phyloP scores from a whole-genome alignment of 2,113 vertebrate genomes.

The Arenaria interpres region DNA sequence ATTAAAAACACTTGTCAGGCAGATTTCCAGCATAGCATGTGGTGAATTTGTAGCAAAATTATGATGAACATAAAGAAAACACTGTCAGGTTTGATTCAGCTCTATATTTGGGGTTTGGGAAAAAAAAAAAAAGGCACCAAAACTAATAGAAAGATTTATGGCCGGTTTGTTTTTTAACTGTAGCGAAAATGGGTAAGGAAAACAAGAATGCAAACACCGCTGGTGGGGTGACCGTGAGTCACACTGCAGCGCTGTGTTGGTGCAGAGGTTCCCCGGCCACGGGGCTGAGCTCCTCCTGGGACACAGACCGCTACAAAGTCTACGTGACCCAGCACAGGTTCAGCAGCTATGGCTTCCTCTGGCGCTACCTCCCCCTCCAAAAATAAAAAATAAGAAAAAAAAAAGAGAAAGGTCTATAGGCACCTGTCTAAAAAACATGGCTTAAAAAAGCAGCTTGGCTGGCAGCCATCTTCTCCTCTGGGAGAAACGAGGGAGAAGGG shows the following conservation, averaged over 20 bases:
- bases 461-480: background rate
- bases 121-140: background rate
- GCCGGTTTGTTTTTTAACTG: background rate
- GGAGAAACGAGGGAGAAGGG: background rate
- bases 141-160: background rate
- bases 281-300: background rate
- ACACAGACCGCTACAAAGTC: background rate
- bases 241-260: background rate
- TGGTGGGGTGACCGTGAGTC: background rate
- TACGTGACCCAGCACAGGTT: background rate
- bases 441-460: background rate
- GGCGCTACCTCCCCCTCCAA: rapidly evolving
- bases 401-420: background rate
- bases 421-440: background rate
- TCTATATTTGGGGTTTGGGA: background rate
- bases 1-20: slow-evolving; percentile 32
- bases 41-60: slow-evolving; percentile 1
- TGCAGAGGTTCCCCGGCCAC: background rate
- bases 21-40: slow-evolving; percentile 34
- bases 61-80: slow-evolving; percentile 22
- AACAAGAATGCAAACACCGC: background rate
- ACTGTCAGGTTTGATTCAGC: background rate
- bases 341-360: background rate
- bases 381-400: background rate
- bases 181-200: background rate